Evolutionary conservation across 1,140 invertebrate species (phyloP).

Genomic region (Galleria mellonella): DNA sequence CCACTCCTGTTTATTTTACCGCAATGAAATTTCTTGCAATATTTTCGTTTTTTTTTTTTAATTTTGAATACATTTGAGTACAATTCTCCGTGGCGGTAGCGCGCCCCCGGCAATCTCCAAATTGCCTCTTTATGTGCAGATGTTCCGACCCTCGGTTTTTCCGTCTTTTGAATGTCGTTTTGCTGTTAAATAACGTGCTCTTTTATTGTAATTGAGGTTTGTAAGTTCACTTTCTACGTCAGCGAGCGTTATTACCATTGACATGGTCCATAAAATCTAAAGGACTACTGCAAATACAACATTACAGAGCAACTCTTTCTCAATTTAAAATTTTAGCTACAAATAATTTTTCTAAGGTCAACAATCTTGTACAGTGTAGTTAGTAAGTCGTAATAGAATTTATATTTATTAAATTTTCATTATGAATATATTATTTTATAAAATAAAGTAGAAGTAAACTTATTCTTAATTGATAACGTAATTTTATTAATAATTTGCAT

Average conservation of each 20-base stretch:
- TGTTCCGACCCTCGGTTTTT: slow-evolving; percentile 71
- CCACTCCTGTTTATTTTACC: slow-evolving; percentile 67
- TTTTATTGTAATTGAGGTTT: slow-evolving; percentile 62
- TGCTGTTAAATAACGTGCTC: slow-evolving; percentile 71
- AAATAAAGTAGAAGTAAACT: no score
- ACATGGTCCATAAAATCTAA: no score
- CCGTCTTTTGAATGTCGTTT: slow-evolving; percentile 73
- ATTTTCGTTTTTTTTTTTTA: slow-evolving; percentile 67
- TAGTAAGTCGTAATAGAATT: no score
- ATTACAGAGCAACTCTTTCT: no score
- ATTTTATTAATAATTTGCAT: no score
- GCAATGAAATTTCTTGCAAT: slow-evolving; percentile 69
- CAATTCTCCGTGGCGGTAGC: slow-evolving; percentile 64
- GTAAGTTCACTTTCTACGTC: slow-evolving; percentile 30
- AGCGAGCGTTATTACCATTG: not conserved
- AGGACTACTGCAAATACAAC: no score
- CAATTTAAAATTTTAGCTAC: no score
- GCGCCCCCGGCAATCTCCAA: slow-evolving; percentile 72
- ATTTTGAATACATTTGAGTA: slow-evolving; percentile 72
- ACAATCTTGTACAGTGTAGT: no score
- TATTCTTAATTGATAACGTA: no score
- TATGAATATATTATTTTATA: no score
- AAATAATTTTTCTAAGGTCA: no score
- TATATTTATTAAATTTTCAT: no score
- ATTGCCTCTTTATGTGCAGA: slow-evolving; percentile 74